Evolutionary conservation across 2,797 vertebrate genomes (phyloP).

Genomic region (Acipenser oxyrinchus): DNA sequence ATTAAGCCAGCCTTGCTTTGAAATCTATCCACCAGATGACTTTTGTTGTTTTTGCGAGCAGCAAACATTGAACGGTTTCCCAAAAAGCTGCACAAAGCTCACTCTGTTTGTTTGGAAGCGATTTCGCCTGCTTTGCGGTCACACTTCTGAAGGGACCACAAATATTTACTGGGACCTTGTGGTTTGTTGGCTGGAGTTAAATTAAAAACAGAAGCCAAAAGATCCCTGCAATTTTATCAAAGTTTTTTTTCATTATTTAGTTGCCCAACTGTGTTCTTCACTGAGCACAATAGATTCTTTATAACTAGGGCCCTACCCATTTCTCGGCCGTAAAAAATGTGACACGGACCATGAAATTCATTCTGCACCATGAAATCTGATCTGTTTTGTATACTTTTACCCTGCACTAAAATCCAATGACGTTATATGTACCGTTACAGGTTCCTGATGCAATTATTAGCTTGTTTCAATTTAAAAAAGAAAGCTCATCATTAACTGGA

Average conservation of each 20-base stretch:
- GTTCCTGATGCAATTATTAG: no score
- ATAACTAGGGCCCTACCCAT: no score
- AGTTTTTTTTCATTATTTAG: neutral
- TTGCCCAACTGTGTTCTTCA: neutral
- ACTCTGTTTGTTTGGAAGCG: conserved; percentile 56
- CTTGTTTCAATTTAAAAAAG: no score
- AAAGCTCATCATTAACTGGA: no score
- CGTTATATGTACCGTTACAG: no score
- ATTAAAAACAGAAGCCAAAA: conserved; percentile 28
- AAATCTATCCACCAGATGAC: conserved; percentile 37
- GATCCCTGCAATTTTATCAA: conserved; percentile 25
- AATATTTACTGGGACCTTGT: conserved; percentile 60
- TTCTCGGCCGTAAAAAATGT: no score
- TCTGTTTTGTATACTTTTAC: no score
- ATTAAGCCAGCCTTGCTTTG: conserved; percentile 25
- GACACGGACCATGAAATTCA: no score
- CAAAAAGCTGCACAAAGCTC: conserved; percentile 47
- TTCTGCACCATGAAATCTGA: no score
- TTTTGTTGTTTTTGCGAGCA: conserved; percentile 22
- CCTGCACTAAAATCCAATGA: no score
- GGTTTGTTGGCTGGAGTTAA: conserved; percentile 39
- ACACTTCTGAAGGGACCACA: conserved; percentile 61
- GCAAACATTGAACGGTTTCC: conserved; percentile 44
- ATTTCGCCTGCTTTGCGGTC: conserved; percentile 53
- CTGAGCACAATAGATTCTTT: neutral